phyloP scores from a whole-genome alignment of 2,888 invertebrate genomes.

The Clanis bilineata region DNA sequence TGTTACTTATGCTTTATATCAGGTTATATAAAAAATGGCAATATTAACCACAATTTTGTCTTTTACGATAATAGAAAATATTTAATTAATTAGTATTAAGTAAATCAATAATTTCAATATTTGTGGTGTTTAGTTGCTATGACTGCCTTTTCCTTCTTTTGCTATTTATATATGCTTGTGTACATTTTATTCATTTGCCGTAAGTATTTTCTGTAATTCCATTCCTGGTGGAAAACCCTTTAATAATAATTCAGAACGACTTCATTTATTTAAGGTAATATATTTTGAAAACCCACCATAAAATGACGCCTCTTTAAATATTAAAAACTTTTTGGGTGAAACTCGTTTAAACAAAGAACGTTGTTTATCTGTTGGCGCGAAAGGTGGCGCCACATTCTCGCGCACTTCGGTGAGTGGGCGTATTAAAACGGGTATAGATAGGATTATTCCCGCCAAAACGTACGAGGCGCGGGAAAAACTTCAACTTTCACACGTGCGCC shows the following conservation, averaged over 20 bases:
- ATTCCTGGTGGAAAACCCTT: not conserved
- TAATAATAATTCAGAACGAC: not conserved
- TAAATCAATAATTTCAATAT: not conserved
- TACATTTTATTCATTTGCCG: not conserved
- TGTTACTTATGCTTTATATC: too few species aligned
- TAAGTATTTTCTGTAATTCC: not conserved
- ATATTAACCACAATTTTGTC: too few species aligned
- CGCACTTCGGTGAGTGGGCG: slow-evolving; percentile 29
- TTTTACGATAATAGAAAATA: too few species aligned
- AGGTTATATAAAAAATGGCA: too few species aligned
- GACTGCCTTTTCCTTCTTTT: not conserved
- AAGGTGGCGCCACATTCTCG: slow-evolving; percentile 34
- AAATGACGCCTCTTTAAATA: not conserved
- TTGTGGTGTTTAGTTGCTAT: not conserved
- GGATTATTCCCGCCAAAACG: slow-evolving; percentile 45
- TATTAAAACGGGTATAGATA: slow-evolving; percentile 33
- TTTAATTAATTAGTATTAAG: too few species aligned
- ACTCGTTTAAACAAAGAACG: slow-evolving; percentile 13
- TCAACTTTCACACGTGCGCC: slow-evolving; percentile 45
- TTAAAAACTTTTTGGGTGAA: slow-evolving; percentile 3
- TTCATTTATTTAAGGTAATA: not conserved
- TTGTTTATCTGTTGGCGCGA: slow-evolving; percentile 19
- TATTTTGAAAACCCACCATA: not conserved
- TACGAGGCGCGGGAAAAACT: slow-evolving; percentile 45
- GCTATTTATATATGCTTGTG: not conserved